Evolutionary conservation across 2,113 vertebrate species (phyloP), one percentile per base, ranked within the genome.

Genomic region (Leptodactylus fuscus): DNA sequence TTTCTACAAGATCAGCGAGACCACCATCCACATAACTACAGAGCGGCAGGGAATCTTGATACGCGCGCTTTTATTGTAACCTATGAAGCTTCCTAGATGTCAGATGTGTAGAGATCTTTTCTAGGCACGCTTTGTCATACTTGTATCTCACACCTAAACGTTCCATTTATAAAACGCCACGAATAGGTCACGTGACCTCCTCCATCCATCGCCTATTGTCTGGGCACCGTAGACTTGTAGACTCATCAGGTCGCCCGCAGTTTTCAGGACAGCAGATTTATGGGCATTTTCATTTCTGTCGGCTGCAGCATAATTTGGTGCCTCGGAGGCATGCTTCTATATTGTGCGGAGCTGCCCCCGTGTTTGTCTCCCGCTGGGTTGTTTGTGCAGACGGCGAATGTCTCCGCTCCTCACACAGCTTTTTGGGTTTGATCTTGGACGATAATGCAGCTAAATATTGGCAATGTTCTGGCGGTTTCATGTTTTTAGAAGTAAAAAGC

Each of bases 371-470:
- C 65, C 3, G 20, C 69, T 71, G 69, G 20, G 34, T n/a, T 71
- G 34, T 71, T 71, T 71, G 69, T 71, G 20, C 36, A 71, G 34
- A 1, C 22, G 9, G 69, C 5, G 20, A 41, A 41, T n/a, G 20
- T 65, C 78, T 5, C 0, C 24, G 22, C 78, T 46, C 36, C 51
- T 81, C 73, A 77, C 44, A 29, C 74, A 10, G 46, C 6, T 41
- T 67, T 13, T 70, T 32, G 18, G 46, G 46, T 81, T 65, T 80
- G 55, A 24, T 85, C 55, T 81, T n/a, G n/a, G 20, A 29, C 4
- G 34, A 49, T 87, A 48, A 85, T 70, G 55, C 65, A 46, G 29
- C 65, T 69, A 13, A 11, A 41, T 55, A 32, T n/a, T 41, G 48
- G 13, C 74, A 46, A 46, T 58, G 29, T 67, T 38, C 58, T 67